phyloP scores from a whole-genome alignment of 1,140 invertebrate genomes.

The Drosophila mayri region DNA sequence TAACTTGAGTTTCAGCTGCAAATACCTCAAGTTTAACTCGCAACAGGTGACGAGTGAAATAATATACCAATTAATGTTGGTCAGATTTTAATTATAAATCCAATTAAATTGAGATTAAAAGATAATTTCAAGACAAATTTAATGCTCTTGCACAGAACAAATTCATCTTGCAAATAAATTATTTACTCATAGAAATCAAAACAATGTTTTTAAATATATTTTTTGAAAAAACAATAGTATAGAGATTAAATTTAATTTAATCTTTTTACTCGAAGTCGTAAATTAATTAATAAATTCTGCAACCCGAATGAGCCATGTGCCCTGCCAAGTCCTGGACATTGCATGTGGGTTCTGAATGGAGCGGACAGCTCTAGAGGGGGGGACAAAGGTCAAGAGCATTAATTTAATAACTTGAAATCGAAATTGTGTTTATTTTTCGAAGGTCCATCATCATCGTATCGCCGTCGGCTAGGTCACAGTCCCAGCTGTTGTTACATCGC shows the following conservation, averaged over 20 bases:
- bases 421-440: slow-evolving; percentile 65
- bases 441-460: slow-evolving; percentile 32
- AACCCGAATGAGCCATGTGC: slow-evolving; percentile 3
- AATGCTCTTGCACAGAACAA: background rate
- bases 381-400: slow-evolving; percentile 47
- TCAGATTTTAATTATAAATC: background rate
- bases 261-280: background rate
- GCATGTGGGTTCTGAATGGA: slow-evolving; percentile 6
- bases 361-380: slow-evolving; percentile 7
- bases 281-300: slow-evolving; percentile 9
- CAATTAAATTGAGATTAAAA: background rate
- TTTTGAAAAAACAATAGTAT: no score
- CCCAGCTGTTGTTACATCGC: slow-evolving; percentile 6
- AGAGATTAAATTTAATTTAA: no score
- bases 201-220: background rate
- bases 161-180: background rate
- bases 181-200: background rate
- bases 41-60: slow-evolving; percentile 18
- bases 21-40: background rate
- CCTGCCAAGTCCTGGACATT: slow-evolving; percentile 9
- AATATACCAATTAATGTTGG: background rate
- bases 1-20: background rate
- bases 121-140: background rate
- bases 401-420: slow-evolving; percentile 66
- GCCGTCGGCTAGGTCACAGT: background rate